phyloP scores from a whole-genome alignment of 1,140 invertebrate species.

The Macrocentrus cingulum region DNA sequence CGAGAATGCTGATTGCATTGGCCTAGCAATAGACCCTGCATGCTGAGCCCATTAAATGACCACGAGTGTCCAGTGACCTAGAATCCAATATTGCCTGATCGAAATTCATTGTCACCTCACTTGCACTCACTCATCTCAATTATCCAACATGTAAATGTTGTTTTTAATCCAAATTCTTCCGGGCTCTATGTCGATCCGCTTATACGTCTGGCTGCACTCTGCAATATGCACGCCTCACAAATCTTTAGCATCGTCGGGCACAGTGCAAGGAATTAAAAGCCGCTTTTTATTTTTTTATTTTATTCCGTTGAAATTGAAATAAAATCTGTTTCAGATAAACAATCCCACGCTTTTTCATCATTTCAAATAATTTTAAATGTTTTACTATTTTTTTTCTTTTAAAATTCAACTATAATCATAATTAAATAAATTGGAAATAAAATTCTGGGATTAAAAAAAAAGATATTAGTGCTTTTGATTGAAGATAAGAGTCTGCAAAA shows the following conservation, averaged over 20 bases:
- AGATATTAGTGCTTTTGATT: no score
- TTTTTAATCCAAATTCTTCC: slow-evolving; percentile 1
- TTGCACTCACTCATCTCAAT: no score
- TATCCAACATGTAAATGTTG: background rate
- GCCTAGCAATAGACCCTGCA: slow-evolving; percentile 34
- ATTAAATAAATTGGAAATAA: no score
- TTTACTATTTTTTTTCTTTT: no score
- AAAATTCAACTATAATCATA: no score
- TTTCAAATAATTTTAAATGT: no score
- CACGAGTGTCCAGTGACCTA: slow-evolving; percentile 18
- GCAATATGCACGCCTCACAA: background rate
- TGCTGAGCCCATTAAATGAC: slow-evolving; percentile 37
- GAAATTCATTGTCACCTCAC: no score
- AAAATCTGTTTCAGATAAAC: background rate
- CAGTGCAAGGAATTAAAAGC: slow-evolving; percentile 1
- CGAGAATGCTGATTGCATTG: slow-evolving; percentile 49
- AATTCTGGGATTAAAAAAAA: no score
- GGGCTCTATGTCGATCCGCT: slow-evolving; percentile 3
- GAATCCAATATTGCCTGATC: background rate
- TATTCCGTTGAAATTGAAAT: no score
- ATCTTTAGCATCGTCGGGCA: background rate
- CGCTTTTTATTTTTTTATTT: no score
- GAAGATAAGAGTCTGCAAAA: no score
- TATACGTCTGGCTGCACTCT: slow-evolving; percentile 3
- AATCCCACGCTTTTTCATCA: no score